Evolutionary conservation across 2,113 vertebrate genomes (phyloP), one percentile per base, ranked within the genome.

Genomic region (Mormyrus iriodes): DNA sequence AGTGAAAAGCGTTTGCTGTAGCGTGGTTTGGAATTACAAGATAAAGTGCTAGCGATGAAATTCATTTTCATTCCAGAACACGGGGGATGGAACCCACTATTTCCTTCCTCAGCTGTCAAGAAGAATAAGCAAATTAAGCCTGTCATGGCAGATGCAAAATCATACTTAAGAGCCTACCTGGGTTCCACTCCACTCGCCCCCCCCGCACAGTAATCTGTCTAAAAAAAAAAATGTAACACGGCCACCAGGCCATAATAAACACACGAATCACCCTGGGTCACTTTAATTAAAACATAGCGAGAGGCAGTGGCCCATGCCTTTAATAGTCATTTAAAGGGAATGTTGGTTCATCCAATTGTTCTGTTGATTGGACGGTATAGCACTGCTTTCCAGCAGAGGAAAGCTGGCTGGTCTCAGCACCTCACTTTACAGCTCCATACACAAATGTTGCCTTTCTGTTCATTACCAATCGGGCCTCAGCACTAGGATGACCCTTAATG

Each of bases 221-320:
- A 13, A 17, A 35, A 76, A 53, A 53, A 53, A 53, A 39, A 39
- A 17, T 42, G 2, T 39, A 31, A 51, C 27, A 21, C 35, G 35
- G 82, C 76, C 88, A 84, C 85, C 7, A 1, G 49, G 44, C 69
- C 84, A 82, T 87, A 58, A 58, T 73, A 88, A 84, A 89, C 83
- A 52, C 88, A 84, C 42, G 73, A 88, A 53, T 85, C 65, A 89
- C 85, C 31, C 19, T 44, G 87, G 91, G 31, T 89, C 88, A 88
- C 39, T 82, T 90, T 90, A 91, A 90, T 90, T 91, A 90, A 91
- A 90, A 53, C 53, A 27, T 21, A 46, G 55, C 1, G 27, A 12
- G 17, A 86, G 21, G 55, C 44, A 52, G 58, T n/a, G 31, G 27
- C 15, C 21, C 65, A 61, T 52, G 87, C 82, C 87, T 90, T 73